Percentiles rank a stretch among this genome's conserved stretches.
These are phyloP conservation scores for Ophonus ardosiacus DNA, from an alignment of 2,888 invertebrate species.

Conservation along the genomic window DNA sequence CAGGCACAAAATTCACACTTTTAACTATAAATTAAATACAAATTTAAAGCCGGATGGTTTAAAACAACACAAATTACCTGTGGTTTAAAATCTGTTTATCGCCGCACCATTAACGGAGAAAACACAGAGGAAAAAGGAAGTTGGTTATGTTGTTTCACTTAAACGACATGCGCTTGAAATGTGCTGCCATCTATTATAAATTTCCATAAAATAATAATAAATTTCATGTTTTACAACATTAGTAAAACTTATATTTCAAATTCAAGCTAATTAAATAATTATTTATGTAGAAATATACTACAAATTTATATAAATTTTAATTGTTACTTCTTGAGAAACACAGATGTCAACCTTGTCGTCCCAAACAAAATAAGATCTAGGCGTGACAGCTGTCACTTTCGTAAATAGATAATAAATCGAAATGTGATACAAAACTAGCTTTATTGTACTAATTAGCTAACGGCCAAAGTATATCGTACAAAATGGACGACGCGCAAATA, in stretches of 20 bases:
- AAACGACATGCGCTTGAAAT: slow-evolving; percentile 44
- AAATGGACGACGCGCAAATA: slow-evolving; percentile 58
- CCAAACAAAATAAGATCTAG: slow-evolving; percentile 31
- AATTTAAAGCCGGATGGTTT: slow-evolving; percentile 69
- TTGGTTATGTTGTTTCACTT: slow-evolving; percentile 59
- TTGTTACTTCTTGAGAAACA: neutral
- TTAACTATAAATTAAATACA: slow-evolving; percentile 6
- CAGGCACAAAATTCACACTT: slow-evolving; percentile 8
- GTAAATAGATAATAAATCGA: slow-evolving; percentile 43
- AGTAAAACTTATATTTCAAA: neutral
- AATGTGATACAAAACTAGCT: slow-evolving; percentile 39
- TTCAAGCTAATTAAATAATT: neutral
- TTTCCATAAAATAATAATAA: neutral
- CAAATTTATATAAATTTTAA: neutral
- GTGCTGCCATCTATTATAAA: neutral
- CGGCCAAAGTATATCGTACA: neutral
- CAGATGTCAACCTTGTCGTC: neutral
- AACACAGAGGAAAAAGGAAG: slow-evolving; percentile 72
- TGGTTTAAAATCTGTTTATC: slow-evolving; percentile 72
- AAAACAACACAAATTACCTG: slow-evolving; percentile 72
- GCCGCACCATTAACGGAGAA: slow-evolving; percentile 67
- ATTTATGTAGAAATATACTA: neutral
- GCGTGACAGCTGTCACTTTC: slow-evolving; percentile 50
- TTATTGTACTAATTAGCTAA: slow-evolving; percentile 31
- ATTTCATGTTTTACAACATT: neutral